Base-by-base conservation (phyloP, 2,113 vertebrate species). In the Chunga burmeisteri region DNA sequence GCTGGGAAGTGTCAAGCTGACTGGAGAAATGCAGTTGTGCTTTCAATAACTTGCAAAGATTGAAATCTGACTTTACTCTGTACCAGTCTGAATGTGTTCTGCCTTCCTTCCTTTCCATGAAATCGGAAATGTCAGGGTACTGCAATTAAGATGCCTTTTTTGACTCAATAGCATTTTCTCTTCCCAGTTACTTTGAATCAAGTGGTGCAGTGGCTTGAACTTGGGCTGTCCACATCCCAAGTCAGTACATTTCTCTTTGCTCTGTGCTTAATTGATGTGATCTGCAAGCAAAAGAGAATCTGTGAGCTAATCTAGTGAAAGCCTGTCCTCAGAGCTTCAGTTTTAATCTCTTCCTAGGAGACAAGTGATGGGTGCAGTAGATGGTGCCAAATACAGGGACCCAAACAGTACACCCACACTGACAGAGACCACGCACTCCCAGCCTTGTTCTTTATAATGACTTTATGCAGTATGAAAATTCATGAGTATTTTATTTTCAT, bases 401-500 rank as follows among this genome's bases (percentile, higher is more conserved):
- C 94, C 93, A 95, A 96, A 95, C 81, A 95, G 86, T 77, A 87
- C 91, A 80, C 91, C 88, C 78, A 80, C 9, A 5, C 67, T 94
- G 93, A 84, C 87, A 81, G 92, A 55, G 88, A 71, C 72, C 71
- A 29, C 0, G 2, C 77, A 79, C 83, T 96, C 78, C 66, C 66
- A 93, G 32, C 62, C 81, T 90, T 90, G 66, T 62, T 93, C 61
- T 94, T 88, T 87, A 63, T 89, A 77, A 87, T 93, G 74, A 62
- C 75, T 86, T 93, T 66, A 50, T 88, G 78, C 78, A 59, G 66
- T 82, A 94, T 95, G 86, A 96, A 95, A 95, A 97, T 95, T 95
- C 89, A 95, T 93, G 89, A 92, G 77, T 59, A 71, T 94, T 95
- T 94, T 86, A 56, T 94, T 97, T 97, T 91, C 78, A 62, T 94